A percentile compares a stretch with the other conserved stretches of the same genome.
phyloP scores from a whole-genome alignment of 1,140 invertebrate species.

The Dryas iulia region DNA sequence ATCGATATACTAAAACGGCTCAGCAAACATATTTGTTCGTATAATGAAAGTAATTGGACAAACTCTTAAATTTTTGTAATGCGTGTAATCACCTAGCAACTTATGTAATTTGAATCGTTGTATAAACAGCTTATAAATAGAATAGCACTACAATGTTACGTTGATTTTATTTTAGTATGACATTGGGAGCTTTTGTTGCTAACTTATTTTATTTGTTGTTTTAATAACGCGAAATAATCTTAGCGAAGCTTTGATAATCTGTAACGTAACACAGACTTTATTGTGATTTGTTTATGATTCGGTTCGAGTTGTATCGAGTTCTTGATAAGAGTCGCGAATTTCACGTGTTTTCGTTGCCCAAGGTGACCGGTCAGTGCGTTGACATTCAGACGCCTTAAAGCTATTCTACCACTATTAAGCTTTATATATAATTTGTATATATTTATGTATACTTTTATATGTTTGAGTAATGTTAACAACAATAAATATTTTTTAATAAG shows the following conservation, averaged over 20 bases:
- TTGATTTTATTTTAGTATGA: background rate
- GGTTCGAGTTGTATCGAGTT: constrained; percentile 27
- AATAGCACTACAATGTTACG: background rate
- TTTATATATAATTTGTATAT: background rate
- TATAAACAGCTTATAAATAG: background rate
- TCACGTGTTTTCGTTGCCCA: constrained; percentile 49
- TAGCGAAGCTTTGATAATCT: background rate
- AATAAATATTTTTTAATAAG: too few species aligned
- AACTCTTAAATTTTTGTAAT: background rate
- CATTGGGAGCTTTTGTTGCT: constrained; percentile 1
- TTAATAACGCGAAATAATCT: background rate
- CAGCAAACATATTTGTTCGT: background rate
- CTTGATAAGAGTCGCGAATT: constrained; percentile 33
- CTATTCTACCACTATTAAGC: constrained; percentile 13
- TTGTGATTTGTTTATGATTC: constrained; percentile 22
- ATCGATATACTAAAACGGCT: background rate
- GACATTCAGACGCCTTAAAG: constrained; percentile 68
- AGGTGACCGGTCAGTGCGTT: constrained; percentile 69
- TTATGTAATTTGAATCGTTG: background rate
- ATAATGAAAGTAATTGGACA: background rate
- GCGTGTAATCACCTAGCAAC: background rate
- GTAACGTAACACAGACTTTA: background rate
- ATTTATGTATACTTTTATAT: background rate
- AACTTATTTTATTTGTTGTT: background rate
- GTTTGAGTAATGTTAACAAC: too few species aligned